phyloP scores from a whole-genome alignment of 2,113 vertebrate genomes.

The Forbesichthys papilliferus region DNA sequence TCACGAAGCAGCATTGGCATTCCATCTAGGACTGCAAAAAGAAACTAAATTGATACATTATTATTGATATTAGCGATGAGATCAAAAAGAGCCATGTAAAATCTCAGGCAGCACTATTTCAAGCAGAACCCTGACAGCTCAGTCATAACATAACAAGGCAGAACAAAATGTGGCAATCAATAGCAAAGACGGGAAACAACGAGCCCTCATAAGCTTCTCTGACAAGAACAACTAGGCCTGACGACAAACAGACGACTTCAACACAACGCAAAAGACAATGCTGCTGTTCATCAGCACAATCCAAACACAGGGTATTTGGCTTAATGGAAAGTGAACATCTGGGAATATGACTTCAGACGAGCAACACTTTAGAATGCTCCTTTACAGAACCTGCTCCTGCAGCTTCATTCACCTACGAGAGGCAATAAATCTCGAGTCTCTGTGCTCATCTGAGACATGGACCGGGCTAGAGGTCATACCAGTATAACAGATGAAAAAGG shows the following conservation, averaged over 20 bases:
- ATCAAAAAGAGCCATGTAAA: constrained; percentile 8
- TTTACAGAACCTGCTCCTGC: constrained; percentile 11
- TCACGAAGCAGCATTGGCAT: constrained; percentile 11
- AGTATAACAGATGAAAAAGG: constrained; percentile 66
- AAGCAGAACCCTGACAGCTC: constrained; percentile 15
- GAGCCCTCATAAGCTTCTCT: constrained; percentile 19
- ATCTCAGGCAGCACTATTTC: constrained; percentile 27
- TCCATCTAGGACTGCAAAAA: not conserved
- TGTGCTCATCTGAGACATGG: constrained; percentile 41
- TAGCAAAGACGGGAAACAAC: constrained; percentile 29
- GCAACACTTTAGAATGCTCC: constrained; percentile 4
- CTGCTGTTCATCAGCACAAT: constrained; percentile 23
- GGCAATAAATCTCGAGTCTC: constrained; percentile 54
- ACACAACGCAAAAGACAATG: constrained; percentile 22
- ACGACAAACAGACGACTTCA: constrained; percentile 16
- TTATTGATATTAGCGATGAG: constrained; percentile 18
- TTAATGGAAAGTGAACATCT: constrained; percentile 10
- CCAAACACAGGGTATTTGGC: constrained; percentile 20
- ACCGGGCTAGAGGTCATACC: constrained; percentile 65
- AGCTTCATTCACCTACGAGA: constrained; percentile 39
- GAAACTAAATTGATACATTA: not conserved
- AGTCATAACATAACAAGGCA: constrained; percentile 26
- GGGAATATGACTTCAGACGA: constrained; percentile 21
- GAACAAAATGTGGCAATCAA: constrained; percentile 21
- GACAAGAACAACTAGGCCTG: not conserved